Conservation (phyloP, 2,888 invertebrate species). For the Malthinus flaveolus region DNA sequence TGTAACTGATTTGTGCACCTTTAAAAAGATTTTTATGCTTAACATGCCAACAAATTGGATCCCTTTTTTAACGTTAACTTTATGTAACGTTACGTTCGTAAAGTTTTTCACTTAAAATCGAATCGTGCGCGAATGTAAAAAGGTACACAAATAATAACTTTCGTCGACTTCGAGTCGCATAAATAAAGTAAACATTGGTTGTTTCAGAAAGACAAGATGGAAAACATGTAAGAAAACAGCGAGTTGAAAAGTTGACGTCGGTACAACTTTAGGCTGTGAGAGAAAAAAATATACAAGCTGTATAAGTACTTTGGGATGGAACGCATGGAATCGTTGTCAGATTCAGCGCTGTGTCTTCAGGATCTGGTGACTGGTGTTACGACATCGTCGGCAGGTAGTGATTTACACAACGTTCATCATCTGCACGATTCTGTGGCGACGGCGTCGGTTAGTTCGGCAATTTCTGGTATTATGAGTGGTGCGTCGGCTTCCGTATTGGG, state of each 20-base stretch:
- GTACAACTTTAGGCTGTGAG: not conserved
- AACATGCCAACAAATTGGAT: not conserved
- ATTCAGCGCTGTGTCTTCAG: slow-evolving; percentile 73
- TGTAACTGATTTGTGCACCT: slow-evolving; percentile 53
- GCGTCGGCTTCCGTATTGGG: slow-evolving; percentile 55
- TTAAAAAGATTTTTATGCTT: slow-evolving; percentile 27
- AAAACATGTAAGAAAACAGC: too few species aligned
- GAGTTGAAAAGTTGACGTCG: not conserved
- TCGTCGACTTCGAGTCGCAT: not conserved
- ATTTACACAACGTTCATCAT: slow-evolving; percentile 59
- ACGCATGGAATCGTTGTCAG: slow-evolving; percentile 69
- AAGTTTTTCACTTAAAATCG: not conserved
- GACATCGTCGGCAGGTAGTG: slow-evolving; percentile 57
- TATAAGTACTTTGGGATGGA: slow-evolving; percentile 55
- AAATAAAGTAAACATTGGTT: not conserved
- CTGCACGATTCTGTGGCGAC: slow-evolving; percentile 58
- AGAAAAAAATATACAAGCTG: slow-evolving; percentile 18
- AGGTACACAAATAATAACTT: not conserved
- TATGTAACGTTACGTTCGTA: too few species aligned
- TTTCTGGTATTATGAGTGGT: slow-evolving; percentile 62
- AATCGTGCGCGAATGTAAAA: not conserved
- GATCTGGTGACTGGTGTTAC: slow-evolving; percentile 68
- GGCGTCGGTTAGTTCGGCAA: slow-evolving; percentile 51
- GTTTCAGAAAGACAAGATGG: too few species aligned
- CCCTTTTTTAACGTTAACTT: not conserved